A percentile compares a stretch with the other conserved stretches of the same genome.
Conservation (phyloP, 2,797 vertebrate genomes). For the Parauchenoglanis punctatus region DNA sequence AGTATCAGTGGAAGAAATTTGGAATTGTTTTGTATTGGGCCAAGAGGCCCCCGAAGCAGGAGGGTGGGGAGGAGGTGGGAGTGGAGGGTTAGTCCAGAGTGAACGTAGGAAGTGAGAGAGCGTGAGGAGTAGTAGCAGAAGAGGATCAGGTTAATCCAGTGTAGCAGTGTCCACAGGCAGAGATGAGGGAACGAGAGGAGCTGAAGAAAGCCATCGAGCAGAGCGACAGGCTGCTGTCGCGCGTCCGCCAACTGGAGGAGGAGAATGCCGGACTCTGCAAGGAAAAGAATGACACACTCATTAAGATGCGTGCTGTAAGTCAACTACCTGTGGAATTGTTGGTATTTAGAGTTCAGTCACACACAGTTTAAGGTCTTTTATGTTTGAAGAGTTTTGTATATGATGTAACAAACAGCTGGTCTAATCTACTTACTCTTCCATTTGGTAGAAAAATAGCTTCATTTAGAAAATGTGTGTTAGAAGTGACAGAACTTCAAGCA, state of each 20-base stretch:
- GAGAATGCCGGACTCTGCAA: constrained; percentile 65
- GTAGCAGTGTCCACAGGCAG: constrained; percentile 58
- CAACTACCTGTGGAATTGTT: constrained; percentile 18
- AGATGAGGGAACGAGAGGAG: constrained; percentile 77
- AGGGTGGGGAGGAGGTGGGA: constrained; percentile 44
- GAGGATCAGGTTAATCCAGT: constrained; percentile 58
- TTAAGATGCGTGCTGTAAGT: constrained; percentile 72
- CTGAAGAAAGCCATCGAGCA: constrained; percentile 72
- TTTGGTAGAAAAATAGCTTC: background rate
- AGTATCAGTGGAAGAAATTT: constrained; percentile 54
- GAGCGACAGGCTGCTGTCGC: constrained; percentile 68
- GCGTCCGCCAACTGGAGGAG: constrained; percentile 68
- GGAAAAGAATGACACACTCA: constrained; percentile 68
- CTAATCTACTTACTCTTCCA: background rate
- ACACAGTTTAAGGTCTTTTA: background rate
- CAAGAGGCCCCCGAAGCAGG: constrained; percentile 52
- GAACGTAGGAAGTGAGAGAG: constrained; percentile 34
- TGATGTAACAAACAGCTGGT: background rate
- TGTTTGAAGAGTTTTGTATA: background rate
- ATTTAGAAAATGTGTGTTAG: background rate
- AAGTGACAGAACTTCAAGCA: background rate
- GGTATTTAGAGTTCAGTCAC: constrained; percentile 19
- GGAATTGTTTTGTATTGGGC: constrained; percentile 52
- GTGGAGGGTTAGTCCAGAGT: constrained; percentile 32
- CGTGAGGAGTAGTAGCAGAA: constrained; percentile 40